phyloP scores from a whole-genome alignment of 2,888 invertebrate species.

The Meliscaeva auricollis region DNA sequence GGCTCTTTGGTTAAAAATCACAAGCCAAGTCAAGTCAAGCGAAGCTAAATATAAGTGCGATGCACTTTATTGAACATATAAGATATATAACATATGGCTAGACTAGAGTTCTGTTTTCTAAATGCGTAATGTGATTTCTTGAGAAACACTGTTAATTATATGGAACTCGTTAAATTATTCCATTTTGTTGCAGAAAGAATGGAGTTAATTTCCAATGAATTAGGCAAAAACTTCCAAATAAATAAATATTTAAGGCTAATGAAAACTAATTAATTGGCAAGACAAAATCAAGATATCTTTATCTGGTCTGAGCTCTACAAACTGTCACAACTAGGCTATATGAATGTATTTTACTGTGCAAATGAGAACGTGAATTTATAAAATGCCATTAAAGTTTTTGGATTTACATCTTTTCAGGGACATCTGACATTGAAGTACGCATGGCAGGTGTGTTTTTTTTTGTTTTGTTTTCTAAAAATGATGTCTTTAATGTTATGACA shows the following conservation, averaged over 20 bases:
- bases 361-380: too few relatives aligned
- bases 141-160: conserved; percentile 22
- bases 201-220: conserved; percentile 31
- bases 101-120: neutral
- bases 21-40: conserved; percentile 16
- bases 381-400: too few relatives aligned
- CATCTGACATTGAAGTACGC: too few relatives aligned
- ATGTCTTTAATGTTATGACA: too few relatives aligned
- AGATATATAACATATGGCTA: too few relatives aligned
- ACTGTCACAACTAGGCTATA: too few relatives aligned
- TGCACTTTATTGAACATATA: neutral
- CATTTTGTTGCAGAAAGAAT: too few relatives aligned
- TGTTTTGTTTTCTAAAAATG: too few relatives aligned
- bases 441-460: too few relatives aligned
- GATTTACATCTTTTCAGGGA: too few relatives aligned
- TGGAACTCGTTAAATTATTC: conserved; percentile 22
- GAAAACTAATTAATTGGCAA: conserved; percentile 13
- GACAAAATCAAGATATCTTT: neutral
- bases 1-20: conserved; percentile 4
- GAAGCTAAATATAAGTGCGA: neutral
- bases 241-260: conserved; percentile 6
- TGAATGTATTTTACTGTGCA: too few relatives aligned
- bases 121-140: conserved; percentile 11
- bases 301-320: neutral
- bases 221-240: conserved; percentile 29